Conservation (phyloP, 2,113 vertebrate genomes). For the Chrysochloris asiatica region DNA sequence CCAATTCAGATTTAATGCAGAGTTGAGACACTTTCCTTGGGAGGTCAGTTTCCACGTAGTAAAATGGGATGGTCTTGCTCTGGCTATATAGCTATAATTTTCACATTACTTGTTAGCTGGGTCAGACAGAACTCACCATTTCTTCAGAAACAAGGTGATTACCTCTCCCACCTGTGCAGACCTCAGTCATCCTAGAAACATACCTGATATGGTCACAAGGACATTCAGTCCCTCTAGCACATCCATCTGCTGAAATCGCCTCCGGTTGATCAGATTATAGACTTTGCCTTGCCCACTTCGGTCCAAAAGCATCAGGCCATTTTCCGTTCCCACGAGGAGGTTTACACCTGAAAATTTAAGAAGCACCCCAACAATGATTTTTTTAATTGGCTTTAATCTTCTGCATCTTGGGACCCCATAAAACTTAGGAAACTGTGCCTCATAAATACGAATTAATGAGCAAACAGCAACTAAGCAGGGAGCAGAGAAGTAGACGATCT, state of each 20-base stretch:
- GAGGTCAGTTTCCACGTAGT: neutral
- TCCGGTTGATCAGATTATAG: conserved; percentile 97
- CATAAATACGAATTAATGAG: neutral
- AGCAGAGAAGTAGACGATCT: neutral
- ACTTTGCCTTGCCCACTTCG: conserved; percentile 98
- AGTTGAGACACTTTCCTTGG: neutral
- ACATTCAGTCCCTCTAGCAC: conserved; percentile 98
- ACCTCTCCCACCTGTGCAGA: neutral
- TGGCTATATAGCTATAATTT: neutral
- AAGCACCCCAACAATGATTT: neutral
- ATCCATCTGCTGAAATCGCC: conserved; percentile 99
- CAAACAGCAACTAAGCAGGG: neutral
- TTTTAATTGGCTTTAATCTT: neutral
- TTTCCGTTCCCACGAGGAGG: conserved; percentile 97
- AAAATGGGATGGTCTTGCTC: neutral
- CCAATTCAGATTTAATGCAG: neutral
- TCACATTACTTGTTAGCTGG: neutral
- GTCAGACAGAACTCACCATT: neutral
- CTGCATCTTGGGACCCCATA: neutral
- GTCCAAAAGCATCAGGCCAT: conserved; percentile 98
- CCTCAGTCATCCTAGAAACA: neutral
- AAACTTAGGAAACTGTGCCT: neutral
- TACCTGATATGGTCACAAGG: conserved; percentile 99
- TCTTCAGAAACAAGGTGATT: neutral
- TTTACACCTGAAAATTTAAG: conserved; percentile 91